A percentile compares a stretch with the other conserved stretches of the same genome.
These are phyloP conservation scores for Zosterops borbonicus DNA, from an alignment of 2,113 vertebrate species.

Conservation along the genomic window DNA sequence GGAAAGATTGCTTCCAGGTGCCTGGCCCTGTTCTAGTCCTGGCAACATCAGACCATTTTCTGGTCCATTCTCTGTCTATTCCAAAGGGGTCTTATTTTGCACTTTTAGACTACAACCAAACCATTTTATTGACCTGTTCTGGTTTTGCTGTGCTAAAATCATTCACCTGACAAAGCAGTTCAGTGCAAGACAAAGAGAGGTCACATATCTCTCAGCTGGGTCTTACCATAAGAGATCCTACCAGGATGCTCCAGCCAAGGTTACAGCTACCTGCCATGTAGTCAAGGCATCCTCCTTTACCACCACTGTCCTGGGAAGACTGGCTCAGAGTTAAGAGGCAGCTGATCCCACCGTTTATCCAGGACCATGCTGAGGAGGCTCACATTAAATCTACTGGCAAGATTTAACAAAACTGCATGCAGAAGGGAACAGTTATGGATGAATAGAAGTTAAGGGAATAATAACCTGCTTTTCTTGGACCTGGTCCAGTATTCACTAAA, in stretches of 20 bases:
- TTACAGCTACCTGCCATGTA: neutral
- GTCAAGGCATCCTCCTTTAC: neutral
- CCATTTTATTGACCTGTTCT: conserved; percentile 7
- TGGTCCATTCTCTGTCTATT: neutral
- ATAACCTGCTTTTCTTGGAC: conserved; percentile 35
- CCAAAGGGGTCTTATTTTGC: neutral
- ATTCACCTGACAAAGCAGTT: neutral
- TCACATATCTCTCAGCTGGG: neutral
- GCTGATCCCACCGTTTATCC: neutral
- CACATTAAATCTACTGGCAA: neutral
- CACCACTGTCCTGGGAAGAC: neutral
- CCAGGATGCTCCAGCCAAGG: neutral
- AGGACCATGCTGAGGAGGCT: neutral
- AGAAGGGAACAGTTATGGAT: neutral
- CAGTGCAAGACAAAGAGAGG: neutral
- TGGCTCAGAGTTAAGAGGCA: neutral
- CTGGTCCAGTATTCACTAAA: neutral
- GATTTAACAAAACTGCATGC: neutral
- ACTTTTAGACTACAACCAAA: neutral
- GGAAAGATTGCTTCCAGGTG: neutral
- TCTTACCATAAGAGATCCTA: neutral
- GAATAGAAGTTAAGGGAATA: neutral
- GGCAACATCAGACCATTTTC: neutral
- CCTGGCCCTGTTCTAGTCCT: neutral
- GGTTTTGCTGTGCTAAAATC: conserved; percentile 2